These are phyloP conservation scores for Hydrotaea diabolus DNA, from an alignment of 2,888 invertebrate genomes.

Conservation along the genomic window DNA sequence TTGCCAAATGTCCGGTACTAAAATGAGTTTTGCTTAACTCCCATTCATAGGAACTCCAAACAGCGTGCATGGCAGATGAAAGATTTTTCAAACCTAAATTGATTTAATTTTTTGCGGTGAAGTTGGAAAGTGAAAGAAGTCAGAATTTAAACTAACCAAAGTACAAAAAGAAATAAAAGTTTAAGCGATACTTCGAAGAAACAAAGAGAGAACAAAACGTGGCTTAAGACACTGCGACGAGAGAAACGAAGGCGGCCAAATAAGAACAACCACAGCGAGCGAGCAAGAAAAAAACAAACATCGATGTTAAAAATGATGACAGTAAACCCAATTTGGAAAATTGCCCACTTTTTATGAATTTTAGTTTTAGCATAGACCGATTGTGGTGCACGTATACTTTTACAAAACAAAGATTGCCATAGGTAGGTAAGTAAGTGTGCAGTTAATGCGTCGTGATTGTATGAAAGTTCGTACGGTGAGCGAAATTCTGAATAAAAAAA, in stretches of 20 bases:
- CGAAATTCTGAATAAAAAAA: background rate
- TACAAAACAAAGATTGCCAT: background rate
- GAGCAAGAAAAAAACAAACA: slow-evolving; percentile 9
- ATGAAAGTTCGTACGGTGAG: background rate
- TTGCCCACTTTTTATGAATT: slow-evolving; percentile 26
- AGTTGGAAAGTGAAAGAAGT: slow-evolving; percentile 59
- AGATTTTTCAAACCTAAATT: slow-evolving; percentile 82
- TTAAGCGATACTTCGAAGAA: slow-evolving; percentile 27
- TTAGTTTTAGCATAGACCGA: slow-evolving; percentile 7
- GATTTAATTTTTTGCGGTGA: slow-evolving; percentile 66
- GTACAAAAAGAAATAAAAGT: slow-evolving; percentile 39
- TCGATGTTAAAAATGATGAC: slow-evolving; percentile 29
- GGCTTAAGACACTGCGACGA: slow-evolving; percentile 25
- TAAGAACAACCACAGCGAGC: slow-evolving; percentile 18
- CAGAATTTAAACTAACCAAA: slow-evolving; percentile 60
- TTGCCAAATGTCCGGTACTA: slow-evolving; percentile 84
- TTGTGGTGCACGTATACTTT: slow-evolving; percentile 1
- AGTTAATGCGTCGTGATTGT: background rate
- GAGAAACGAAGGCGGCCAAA: slow-evolving; percentile 38
- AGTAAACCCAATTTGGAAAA: slow-evolving; percentile 21
- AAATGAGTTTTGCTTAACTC: slow-evolving; percentile 80
- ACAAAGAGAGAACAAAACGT: background rate
- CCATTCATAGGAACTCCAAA: slow-evolving; percentile 83
- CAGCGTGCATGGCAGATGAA: slow-evolving; percentile 82
- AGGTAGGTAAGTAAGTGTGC: slow-evolving; percentile 14